A percentile compares a stretch with the other conserved stretches of the same genome.
Evolutionary conservation across 1,140 invertebrate genomes (phyloP).

Genomic region (Drosophila prosaltans): DNA sequence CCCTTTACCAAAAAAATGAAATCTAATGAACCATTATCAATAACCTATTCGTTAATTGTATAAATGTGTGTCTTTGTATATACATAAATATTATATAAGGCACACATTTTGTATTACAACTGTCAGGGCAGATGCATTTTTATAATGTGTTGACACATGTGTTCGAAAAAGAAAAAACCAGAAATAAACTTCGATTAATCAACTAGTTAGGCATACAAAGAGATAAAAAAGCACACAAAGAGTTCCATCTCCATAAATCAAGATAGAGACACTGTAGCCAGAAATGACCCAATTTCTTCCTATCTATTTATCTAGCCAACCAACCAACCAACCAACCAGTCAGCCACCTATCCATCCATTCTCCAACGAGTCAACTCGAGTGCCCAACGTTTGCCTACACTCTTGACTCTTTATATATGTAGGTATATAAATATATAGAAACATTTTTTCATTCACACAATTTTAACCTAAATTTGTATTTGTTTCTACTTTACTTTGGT

Average conservation of each 20-base stretch:
- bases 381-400: conserved; percentile 4
- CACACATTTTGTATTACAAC: conserved; percentile 6
- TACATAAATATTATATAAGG: not conserved
- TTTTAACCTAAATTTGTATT: conserved; percentile 69
- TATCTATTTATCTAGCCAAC: conserved; percentile 26
- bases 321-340: conserved; percentile 3
- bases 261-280: conserved; percentile 39
- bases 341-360: not conserved
- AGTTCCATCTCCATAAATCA: conserved; percentile 42
- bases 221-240: conserved; percentile 27
- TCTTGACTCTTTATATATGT: conserved; percentile 1
- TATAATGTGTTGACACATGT: conserved; percentile 11
- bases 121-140: conserved; percentile 20
- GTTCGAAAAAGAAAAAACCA: conserved; percentile 2
- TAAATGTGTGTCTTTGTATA: not conserved
- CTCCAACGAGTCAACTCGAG: conserved; percentile 1
- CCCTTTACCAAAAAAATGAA: not conserved
- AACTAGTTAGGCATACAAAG: conserved; percentile 55
- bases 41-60: conserved; percentile 2
- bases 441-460: conserved; percentile 58
- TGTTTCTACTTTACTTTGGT: conserved; percentile 57
- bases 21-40: conserved; percentile 8
- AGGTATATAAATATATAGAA: not conserved
- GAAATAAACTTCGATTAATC: conserved; percentile 73
- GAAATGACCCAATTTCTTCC: conserved; percentile 64